A percentile compares a stretch with the other conserved stretches of the same genome.
Evolutionary conservation across 2,797 vertebrate species (phyloP).

Genomic region (Urophycis tenuis): DNA sequence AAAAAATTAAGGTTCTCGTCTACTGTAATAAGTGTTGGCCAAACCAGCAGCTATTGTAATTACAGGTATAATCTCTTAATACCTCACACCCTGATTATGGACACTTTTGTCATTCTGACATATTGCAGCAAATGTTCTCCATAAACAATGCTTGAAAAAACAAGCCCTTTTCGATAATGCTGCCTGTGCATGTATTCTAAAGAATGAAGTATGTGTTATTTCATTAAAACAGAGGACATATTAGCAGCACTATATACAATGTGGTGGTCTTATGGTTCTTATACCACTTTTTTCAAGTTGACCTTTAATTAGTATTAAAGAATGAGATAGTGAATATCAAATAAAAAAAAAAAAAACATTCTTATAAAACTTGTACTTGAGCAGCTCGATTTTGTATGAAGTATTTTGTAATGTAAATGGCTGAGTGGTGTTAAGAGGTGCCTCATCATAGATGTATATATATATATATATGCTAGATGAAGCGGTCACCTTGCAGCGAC

Average conservation of each 20-base stretch:
- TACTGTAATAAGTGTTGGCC: conserved; percentile 18
- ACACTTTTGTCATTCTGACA: conserved; percentile 17
- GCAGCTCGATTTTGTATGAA: too few species aligned
- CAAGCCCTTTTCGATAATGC: neutral
- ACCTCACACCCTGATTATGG: conserved; percentile 29
- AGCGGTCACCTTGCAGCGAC: neutral
- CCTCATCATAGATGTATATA: too few species aligned
- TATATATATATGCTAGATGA: neutral
- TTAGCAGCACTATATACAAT: neutral
- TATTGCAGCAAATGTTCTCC: conserved; percentile 10
- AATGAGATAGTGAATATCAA: too few species aligned
- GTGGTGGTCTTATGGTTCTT: neutral
- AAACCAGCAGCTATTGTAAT: conserved; percentile 23
- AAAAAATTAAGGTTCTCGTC: too few species aligned
- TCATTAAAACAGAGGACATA: too few species aligned
- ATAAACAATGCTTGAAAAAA: conserved; percentile 8
- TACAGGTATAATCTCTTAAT: conserved; percentile 36
- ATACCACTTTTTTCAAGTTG: too few species aligned
- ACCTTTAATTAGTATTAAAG: too few species aligned
- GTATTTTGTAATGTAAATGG: too few species aligned
- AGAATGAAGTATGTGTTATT: too few species aligned
- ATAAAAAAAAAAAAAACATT: too few species aligned
- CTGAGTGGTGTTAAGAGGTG: too few species aligned
- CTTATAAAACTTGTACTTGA: too few species aligned
- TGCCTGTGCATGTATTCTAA: neutral